Evolutionary conservation across 2,113 vertebrate species (phyloP), one percentile per base, ranked within the genome.

Genomic region (Picathartes gymnocephalus): DNA sequence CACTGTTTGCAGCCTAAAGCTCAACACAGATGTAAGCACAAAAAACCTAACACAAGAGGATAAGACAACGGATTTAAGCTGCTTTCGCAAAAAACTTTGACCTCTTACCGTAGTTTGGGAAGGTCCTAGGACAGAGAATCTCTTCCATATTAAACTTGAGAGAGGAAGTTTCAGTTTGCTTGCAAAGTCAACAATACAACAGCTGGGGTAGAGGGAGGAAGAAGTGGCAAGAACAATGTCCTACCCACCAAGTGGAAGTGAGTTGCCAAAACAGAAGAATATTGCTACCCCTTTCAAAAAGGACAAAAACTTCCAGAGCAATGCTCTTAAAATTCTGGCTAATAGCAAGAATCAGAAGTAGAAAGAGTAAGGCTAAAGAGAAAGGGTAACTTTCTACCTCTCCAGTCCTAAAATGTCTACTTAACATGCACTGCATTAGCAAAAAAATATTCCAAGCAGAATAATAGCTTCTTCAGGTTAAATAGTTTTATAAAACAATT

Each of bases 11-110:
- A 84, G 30, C 64, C 51, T 81, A 37, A 25, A 91, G 64, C 15
- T 69, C 61, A 42, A 58, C 21, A 28, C 2, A 11, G 21, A 85
- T 2, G 0, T 10, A n/a, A 42, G 14, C 0, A 0, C 31, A 80
- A 77, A 79, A 74, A 53, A 42, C 7, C 42, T 45, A 3, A 3
- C n/a, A 24, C 18, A n/a, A 42, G 48, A 86, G 18, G 37, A 24
- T 6, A 44, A 44, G 6, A 31, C 8, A 77, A 81, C 0, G 0
- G n/a, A 81, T 78, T 86, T 48, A 56, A 81, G 40, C 15, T 6
- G 8, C 62, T 61, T 81, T 42, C 48, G 48, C 33, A 54, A 35
- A 35, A 61, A 51, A 45, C 30, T 19, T 1, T 17, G 27, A 72
- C 51, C 51, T 50, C 18, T 45, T 39, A 21, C 35, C 35, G 58